These are phyloP conservation scores for Vultur gryphus DNA, from an alignment of 2,797 vertebrate species.

Conservation along the genomic window DNA sequence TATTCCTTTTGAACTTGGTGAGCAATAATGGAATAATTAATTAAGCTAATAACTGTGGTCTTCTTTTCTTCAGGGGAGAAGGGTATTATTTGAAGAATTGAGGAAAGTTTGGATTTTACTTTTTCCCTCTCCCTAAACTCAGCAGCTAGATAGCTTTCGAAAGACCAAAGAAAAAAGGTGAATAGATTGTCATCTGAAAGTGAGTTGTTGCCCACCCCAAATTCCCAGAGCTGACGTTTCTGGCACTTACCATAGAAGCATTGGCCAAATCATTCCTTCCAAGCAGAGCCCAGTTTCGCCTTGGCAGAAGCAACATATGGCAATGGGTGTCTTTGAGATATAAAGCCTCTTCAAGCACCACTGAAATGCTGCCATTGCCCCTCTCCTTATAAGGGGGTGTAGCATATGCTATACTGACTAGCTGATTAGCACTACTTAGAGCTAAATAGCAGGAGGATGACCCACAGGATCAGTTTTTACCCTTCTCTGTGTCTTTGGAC, in stretches of 20 bases:
- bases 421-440: slow-evolving; percentile 45
- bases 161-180: slow-evolving; percentile 18
- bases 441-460: not conserved
- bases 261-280: slow-evolving; percentile 37
- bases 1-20: not conserved
- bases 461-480: not conserved
- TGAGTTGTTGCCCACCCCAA: slow-evolving; percentile 23
- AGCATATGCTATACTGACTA: slow-evolving; percentile 47
- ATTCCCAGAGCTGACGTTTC: slow-evolving; percentile 27
- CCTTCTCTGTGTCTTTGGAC: not conserved
- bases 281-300: not conserved
- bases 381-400: slow-evolving; percentile 27
- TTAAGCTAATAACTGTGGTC: not conserved
- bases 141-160: not conserved
- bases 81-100: not conserved
- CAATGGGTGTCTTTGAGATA: slow-evolving; percentile 29
- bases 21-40: not conserved
- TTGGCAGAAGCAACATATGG: slow-evolving; percentile 45
- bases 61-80: not conserved
- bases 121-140: not conserved
- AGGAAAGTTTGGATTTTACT: not conserved
- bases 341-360: slow-evolving; percentile 30
- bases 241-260: not conserved
- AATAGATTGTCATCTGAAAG: slow-evolving; percentile 35
- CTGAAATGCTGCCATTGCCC: slow-evolving; percentile 58